These are phyloP conservation scores for Tenrec ecaudatus DNA, from an alignment of 2,113 vertebrate genomes.

Conservation along the genomic window DNA sequence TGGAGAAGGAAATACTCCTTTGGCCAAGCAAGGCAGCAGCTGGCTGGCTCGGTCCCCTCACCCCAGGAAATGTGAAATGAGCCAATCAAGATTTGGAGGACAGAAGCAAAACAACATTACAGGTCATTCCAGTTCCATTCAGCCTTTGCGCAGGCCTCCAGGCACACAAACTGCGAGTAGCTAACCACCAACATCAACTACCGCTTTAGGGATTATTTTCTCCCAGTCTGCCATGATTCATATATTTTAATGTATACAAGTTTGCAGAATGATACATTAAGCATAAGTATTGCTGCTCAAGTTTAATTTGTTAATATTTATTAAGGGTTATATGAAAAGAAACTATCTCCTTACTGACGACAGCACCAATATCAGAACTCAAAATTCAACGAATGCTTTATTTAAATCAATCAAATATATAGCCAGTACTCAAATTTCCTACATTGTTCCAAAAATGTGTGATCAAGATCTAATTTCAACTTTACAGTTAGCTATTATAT, in stretches of 20 bases:
- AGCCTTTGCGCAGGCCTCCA: not conserved
- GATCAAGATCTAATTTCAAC: not conserved
- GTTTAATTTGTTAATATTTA: not conserved
- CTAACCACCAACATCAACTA: not conserved
- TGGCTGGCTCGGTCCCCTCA: not conserved
- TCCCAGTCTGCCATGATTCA: not conserved
- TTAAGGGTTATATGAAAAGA: conserved; percentile 4
- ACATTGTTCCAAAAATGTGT: not conserved
- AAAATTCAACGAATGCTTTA: not conserved
- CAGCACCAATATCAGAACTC: not conserved
- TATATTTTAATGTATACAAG: not conserved
- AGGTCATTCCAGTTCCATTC: not conserved
- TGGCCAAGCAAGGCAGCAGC: not conserved
- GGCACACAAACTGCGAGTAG: not conserved
- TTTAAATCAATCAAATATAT: not conserved
- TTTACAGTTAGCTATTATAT: not conserved
- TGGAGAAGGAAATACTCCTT: not conserved
- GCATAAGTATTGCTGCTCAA: not conserved
- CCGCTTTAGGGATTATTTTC: not conserved
- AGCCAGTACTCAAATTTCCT: not conserved
- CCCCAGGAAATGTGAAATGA: not conserved
- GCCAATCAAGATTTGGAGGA: not conserved
- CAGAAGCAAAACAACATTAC: not conserved
- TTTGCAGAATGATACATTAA: not conserved
- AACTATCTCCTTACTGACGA: not conserved